These are phyloP conservation scores for Neotoma lepida DNA, from an alignment of 2,113 vertebrate species.

Conservation along the genomic window DNA sequence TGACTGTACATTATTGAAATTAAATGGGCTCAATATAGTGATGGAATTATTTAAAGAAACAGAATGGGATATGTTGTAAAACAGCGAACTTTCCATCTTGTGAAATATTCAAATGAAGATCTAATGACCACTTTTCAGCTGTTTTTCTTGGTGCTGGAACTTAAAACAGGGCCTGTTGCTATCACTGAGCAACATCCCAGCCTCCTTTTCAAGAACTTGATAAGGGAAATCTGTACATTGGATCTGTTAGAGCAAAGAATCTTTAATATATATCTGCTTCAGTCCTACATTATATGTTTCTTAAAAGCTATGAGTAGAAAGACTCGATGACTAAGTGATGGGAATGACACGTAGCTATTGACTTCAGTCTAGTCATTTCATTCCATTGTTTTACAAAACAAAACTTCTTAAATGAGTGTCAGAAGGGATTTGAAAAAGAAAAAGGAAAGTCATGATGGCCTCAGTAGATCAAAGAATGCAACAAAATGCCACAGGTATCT, in stretches of 20 bases:
- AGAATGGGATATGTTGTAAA: background rate
- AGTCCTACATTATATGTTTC: background rate
- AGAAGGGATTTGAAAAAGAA: background rate
- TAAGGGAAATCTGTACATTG: slow-evolving; percentile 6
- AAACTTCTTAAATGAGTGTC: background rate
- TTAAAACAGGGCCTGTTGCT: background rate
- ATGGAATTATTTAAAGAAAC: slow-evolving; percentile 2
- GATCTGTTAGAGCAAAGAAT: background rate
- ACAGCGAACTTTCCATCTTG: background rate
- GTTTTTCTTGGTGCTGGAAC: background rate
- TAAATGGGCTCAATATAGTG: slow-evolving; percentile 4
- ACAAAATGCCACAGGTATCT: background rate
- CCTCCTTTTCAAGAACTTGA: background rate
- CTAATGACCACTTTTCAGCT: background rate
- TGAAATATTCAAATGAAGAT: background rate
- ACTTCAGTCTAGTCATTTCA: background rate
- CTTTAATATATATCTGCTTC: background rate
- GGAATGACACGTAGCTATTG: background rate
- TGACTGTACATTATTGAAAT: slow-evolving; percentile 30
- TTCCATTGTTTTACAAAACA: slow-evolving; percentile 19
- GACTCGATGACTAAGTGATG: background rate
- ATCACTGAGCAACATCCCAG: background rate
- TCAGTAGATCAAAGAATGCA: background rate
- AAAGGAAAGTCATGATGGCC: background rate
- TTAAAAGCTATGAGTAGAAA: background rate